Evolutionary conservation across 2,797 vertebrate genomes (phyloP), one percentile per base, ranked within the genome.

Genomic region (Gadopsis bispinosus): DNA sequence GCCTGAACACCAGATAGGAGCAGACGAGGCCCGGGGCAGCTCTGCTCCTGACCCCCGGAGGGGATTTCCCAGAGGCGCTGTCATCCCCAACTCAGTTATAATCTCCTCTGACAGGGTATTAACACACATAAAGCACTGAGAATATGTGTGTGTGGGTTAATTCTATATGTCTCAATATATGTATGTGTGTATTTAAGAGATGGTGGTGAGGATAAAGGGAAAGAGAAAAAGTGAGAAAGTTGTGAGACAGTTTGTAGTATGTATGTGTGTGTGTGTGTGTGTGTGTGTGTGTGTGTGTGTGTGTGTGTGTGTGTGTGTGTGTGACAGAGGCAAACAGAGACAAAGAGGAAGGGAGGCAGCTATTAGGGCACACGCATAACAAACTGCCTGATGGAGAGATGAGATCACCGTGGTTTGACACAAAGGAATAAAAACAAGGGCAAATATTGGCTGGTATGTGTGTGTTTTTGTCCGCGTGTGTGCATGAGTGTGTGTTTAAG

Each of bases 351-450:
- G 84, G 79, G 88, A 89, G 79, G 79, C 81, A 84, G 87, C 91
- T 87, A 83, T 85, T 91, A 85, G 75, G 53, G 45, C 79, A 83
- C 80, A 90, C 85, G 86, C 81, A 85, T 73, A 80, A 67, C 86
- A 87, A 87, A 87, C 84, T 8, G 80, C 69, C 81, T 81, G 89
- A 89, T 91, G 85, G 80, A 89, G 89, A 88, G 92, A 94, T 94
- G 91, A 93, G 90, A 93, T 94, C 92, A 95, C 89, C 56, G 73
- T 56, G 75, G 80, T 82, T 89, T 85, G 79, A 93, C 89, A 91
- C 89, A 92, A 93, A 94, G 83, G 87, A 94, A 92, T 92, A 86
- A 94, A 93, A 92, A 93, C 91, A 91, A 73, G 53, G 79, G 73
- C 70, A 84, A 58, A 88, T 71, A 83, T 47, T 73, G 66, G 39